A percentile compares a stretch with the other conserved stretches of the same genome.
Evolutionary conservation across 2,113 vertebrate species (phyloP).

Genomic region (Pimephales promelas): DNA sequence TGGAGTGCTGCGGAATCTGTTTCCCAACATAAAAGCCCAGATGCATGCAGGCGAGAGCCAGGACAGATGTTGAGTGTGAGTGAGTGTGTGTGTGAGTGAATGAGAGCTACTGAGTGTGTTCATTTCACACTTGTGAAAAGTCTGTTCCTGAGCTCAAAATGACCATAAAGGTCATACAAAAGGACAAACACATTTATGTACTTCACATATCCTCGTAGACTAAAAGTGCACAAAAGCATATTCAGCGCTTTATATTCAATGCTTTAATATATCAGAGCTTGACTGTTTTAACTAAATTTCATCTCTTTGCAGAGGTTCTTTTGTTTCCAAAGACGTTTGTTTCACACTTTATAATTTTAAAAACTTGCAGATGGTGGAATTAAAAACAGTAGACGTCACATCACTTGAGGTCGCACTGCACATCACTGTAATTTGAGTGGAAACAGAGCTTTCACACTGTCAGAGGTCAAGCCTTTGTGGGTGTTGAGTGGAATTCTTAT

Average conservation of each 20-base stretch:
- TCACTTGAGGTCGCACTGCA: conserved; percentile 15
- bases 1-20: conserved; percentile 99
- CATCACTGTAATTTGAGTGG: conserved; percentile 53
- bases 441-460: conserved; percentile 21
- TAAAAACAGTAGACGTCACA: conserved; percentile 29
- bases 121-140: neutral
- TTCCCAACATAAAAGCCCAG: conserved; percentile 86
- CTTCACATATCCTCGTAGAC: conserved; percentile 22
- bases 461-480: conserved; percentile 52
- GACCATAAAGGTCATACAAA: conserved; percentile 1
- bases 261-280: conserved; percentile 10
- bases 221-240: conserved; percentile 16
- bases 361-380: conserved; percentile 17
- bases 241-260: neutral
- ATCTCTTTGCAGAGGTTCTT: conserved; percentile 4
- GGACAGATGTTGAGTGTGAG: conserved; percentile 31
- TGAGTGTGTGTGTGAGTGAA: conserved; percentile 9
- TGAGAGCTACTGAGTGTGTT: neutral
- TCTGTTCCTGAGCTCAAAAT: conserved; percentile 11
- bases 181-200: conserved; percentile 3
- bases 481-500: conserved; percentile 40
- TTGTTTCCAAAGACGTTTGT: conserved; percentile 5
- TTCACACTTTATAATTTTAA: neutral
- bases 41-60: neutral
- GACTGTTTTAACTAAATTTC: neutral